These are phyloP conservation scores for Thumatha senex DNA, from an alignment of 2,888 invertebrate genomes.

Conservation along the genomic window DNA sequence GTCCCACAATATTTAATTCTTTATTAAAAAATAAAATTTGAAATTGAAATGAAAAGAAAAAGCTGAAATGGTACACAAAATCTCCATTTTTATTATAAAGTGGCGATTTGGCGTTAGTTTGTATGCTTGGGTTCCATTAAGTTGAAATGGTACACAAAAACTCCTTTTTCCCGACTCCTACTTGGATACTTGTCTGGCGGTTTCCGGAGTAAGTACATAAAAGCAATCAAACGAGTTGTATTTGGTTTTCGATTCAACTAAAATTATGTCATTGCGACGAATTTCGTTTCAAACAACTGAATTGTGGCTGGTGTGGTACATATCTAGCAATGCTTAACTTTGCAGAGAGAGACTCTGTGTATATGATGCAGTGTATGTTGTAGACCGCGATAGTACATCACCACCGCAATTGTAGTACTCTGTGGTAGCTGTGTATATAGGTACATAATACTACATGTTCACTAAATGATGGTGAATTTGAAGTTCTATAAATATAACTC, in stretches of 20 bases:
- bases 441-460: conserved; percentile 16
- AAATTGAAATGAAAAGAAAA: too few relatives aligned
- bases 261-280: not conserved
- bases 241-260: too few relatives aligned
- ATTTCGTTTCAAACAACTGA: conserved; percentile 24
- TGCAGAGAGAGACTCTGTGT: conserved; percentile 24
- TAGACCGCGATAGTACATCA: conserved; percentile 36
- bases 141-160: too few relatives aligned
- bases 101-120: not conserved
- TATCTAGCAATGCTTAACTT: conserved; percentile 25
- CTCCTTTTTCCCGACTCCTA: too few relatives aligned
- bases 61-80: too few relatives aligned
- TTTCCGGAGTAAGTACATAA: too few relatives aligned
- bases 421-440: conserved; percentile 30
- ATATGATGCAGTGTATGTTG: conserved; percentile 34
- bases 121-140: too few relatives aligned
- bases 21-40: too few relatives aligned
- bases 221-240: too few relatives aligned
- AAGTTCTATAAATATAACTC: not conserved
- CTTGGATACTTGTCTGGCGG: too few relatives aligned
- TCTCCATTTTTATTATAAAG: too few relatives aligned
- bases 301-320: conserved; percentile 33
- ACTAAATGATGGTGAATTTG: not conserved
- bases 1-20: too few relatives aligned
- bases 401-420: conserved; percentile 37